Conservation (phyloP, 2,113 vertebrate genomes). For the Ornithorhynchus anatinus region DNA sequence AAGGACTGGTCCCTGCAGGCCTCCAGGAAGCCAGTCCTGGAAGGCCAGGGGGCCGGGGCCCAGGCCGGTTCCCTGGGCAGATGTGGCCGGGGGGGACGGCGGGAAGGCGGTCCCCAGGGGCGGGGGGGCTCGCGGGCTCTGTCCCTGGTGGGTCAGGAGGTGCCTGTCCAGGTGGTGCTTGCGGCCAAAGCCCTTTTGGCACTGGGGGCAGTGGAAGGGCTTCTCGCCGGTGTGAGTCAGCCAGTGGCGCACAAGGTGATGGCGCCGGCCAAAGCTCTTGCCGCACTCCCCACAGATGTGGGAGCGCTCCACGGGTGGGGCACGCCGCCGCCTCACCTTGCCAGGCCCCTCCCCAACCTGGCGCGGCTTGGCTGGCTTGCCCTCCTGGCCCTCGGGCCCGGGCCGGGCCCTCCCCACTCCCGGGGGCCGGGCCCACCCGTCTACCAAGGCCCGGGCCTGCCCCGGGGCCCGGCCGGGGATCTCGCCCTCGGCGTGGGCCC, state of each 20-base stretch:
- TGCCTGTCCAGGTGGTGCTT: slow-evolving; percentile 59
- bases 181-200: slow-evolving; percentile 59
- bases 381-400: no score
- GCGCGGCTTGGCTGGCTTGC: slow-evolving; percentile 32
- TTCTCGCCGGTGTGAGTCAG: slow-evolving; percentile 58
- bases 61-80: slow-evolving; percentile 11
- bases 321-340: slow-evolving; percentile 62
- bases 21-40: slow-evolving; percentile 3
- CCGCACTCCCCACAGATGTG: slow-evolving; percentile 63
- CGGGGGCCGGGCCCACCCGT: not conserved
- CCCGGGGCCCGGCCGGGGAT: no score
- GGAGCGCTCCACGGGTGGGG: slow-evolving; percentile 27
- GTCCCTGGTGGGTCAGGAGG: slow-evolving; percentile 57
- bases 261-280: slow-evolving; percentile 56
- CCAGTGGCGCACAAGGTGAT: slow-evolving; percentile 59
- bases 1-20: not conserved
- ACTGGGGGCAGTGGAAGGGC: slow-evolving; percentile 57
- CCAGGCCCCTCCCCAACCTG: slow-evolving; percentile 29
- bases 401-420: slow-evolving; percentile 27
- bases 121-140: slow-evolving; percentile 41
- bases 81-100: slow-evolving; percentile 6
- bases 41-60: slow-evolving; percentile 26
- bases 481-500: slow-evolving; percentile 43
- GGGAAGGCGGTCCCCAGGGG: slow-evolving; percentile 46
- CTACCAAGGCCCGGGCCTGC: not conserved